Evolutionary conservation across 2,888 invertebrate genomes (phyloP), one percentile per base, ranked within the genome.

Genomic region (Trachelus iudaicus): DNA sequence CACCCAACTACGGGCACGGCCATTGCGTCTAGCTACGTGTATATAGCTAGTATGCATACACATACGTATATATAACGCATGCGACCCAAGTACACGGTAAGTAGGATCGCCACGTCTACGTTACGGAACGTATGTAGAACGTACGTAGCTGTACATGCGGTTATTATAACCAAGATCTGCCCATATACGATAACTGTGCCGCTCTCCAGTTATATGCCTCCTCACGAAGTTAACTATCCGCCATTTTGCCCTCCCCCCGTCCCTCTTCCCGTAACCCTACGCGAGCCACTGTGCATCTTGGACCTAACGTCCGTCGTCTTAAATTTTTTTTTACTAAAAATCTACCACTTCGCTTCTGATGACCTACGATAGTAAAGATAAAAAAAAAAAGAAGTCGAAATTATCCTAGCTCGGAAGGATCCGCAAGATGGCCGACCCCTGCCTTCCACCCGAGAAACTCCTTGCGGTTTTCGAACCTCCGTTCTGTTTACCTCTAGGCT

Each of bases 141-240:
- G 71, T 71, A 71, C 68, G 76, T 85, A 87, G 85, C 84, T 83
- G 87, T 87, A 85, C 82, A 84, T 79, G 82, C 81, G 79, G 81
- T 87, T 87, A 84, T 86, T 87, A 87, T 82, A 82, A 88, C 83
- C 83, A 80, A 86, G 85, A 85, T 87, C 84, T 83, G 81, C 81
- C 85, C 85, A 83, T 87, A 82, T 85, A 85, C 80, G 85, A 87
- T 86, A 87, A 87, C 87, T 87, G 87, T 87, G 87, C 84, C 87
- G 84, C 77, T 87, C 85, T 87, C 85, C 87, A 84, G 84, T 84
- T 86, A 84, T 56, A 23, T 82, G 79, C 80, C 81, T 79, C 80
- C 78, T 56, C 56, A 56, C 23, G 56, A 56, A 15, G 56, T 56
- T 56, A 23, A 56, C 56, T 56, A 56, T 56, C 23, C 9, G 23